phyloP scores from a whole-genome alignment of 2,113 vertebrate genomes.

The Limanda limanda region DNA sequence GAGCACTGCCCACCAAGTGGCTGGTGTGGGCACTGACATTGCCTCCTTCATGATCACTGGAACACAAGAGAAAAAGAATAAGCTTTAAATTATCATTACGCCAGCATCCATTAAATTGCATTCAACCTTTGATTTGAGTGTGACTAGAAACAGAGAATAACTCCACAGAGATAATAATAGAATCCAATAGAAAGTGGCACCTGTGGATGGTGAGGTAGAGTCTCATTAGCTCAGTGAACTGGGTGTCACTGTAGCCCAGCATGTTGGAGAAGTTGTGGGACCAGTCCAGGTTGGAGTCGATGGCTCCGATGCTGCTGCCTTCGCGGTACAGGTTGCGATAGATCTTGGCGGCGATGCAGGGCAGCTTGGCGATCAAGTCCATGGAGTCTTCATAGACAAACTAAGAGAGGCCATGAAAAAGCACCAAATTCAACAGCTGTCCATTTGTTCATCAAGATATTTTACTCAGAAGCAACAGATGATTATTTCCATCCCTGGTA shows the following conservation, averaged over 20 bases:
- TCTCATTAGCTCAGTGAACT: slow-evolving; percentile 97
- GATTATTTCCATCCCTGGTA: no score
- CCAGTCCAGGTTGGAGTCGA: slow-evolving; percentile 96
- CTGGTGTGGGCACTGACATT: slow-evolving; percentile 97
- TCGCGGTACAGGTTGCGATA: slow-evolving; percentile 97
- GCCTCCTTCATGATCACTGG: slow-evolving; percentile 95
- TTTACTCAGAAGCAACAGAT: no score
- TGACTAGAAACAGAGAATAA: no score
- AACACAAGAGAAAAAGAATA: neutral
- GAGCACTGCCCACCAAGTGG: slow-evolving; percentile 93
- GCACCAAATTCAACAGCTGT: no score
- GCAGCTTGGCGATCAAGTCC: slow-evolving; percentile 98
- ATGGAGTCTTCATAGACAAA: slow-evolving; percentile 96
- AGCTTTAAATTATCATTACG: no score
- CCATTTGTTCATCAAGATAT: no score
- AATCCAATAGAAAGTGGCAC: slow-evolving; percentile 41
- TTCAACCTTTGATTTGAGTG: no score
- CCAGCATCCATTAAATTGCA: no score
- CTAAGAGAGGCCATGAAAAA: slow-evolving; percentile 66
- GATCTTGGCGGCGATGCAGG: slow-evolving; percentile 97
- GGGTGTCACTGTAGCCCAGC: slow-evolving; percentile 92
- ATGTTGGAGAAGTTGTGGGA: slow-evolving; percentile 98
- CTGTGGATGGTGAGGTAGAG: slow-evolving; percentile 99
- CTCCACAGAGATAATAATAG: no score
- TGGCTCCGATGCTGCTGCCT: slow-evolving; percentile 96